Evolutionary conservation across 2,888 invertebrate species (phyloP), one percentile per base, ranked within the genome.

Genomic region (Harpalus rufipes): DNA sequence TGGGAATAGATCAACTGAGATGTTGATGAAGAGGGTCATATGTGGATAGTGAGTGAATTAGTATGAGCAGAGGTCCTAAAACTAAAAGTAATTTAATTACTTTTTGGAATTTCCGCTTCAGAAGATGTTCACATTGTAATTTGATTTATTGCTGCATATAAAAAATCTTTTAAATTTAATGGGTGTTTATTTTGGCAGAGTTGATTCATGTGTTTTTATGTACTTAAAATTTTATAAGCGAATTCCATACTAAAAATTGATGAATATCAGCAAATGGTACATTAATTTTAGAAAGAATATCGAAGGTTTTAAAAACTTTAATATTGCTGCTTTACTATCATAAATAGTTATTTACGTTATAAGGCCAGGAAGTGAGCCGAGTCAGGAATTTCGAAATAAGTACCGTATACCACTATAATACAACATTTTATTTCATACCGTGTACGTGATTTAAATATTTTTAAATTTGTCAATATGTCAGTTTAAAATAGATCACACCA

Each of bases 41-140:
- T 74, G 72, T 44, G 18, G 44, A 74, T 44, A 7, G 16, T 74
- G 72, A 39, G 68, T 68, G 12, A 68, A 68, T 68, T 68, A 68
- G 14, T 14, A 4, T 39, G 6, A 21, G 12, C 18, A 21, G 25
- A 63, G 25, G 25, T 25, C 14, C 68, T 12, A 10, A 39, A 68
- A 39, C 39, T 68, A 51, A 51, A 32, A 16, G 14, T 59, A 59
- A 59, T 59, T 59, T 59, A 59, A 59, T 59, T 59, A 59, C 59
- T 59, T 59, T 59, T 14, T 59, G 59, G 59, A 59, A 59, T 59
- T 59, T 59, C 16, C 14, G 16, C 14, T 59, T 59, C 14, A 59
- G 44, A 51, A 12, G 44, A 51, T 51, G 44, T 51, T 1, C 1
- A 59, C 59, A 32, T 59, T 59, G 2, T 59, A 59, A 59, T 7